phyloP scores from a whole-genome alignment of 1,140 invertebrate species.

The Drosophila orena region DNA sequence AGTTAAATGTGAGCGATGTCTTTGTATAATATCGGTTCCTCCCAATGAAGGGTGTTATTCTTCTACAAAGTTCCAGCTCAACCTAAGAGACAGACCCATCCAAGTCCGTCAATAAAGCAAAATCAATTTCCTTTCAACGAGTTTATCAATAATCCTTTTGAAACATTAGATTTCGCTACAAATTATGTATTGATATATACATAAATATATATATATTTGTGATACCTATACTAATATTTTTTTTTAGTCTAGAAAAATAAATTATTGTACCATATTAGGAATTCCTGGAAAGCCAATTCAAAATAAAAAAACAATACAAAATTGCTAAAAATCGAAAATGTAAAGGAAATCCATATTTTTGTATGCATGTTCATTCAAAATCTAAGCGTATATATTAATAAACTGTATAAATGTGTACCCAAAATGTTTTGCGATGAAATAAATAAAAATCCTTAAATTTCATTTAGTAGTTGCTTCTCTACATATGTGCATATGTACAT shows the following conservation, averaged over 20 bases:
- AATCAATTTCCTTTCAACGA: constrained; percentile 35
- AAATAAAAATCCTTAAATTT: constrained; percentile 19
- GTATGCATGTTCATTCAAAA: constrained; percentile 56
- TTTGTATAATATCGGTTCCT: constrained; percentile 41
- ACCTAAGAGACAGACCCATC: constrained; percentile 49
- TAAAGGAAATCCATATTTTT: constrained; percentile 50
- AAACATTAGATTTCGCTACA: constrained; percentile 42
- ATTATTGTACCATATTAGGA: constrained; percentile 73
- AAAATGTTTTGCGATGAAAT: constrained; percentile 37
- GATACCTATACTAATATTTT: constrained; percentile 65
- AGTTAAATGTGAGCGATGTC: constrained; percentile 26
- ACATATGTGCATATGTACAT: too few relatives aligned
- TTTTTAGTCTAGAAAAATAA: constrained; percentile 58
- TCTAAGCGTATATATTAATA: constrained; percentile 30
- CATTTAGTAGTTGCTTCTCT: neutral
- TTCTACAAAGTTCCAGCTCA: constrained; percentile 51
- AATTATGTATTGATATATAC: constrained; percentile 40
- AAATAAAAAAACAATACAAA: constrained; percentile 13
- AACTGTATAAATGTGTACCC: constrained; percentile 34
- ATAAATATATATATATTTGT: constrained; percentile 65
- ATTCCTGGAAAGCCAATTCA: constrained; percentile 62
- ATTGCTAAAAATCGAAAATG: constrained; percentile 7
- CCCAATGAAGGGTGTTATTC: constrained; percentile 19
- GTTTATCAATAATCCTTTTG: constrained; percentile 28
- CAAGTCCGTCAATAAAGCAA: constrained; percentile 32